phyloP scores from a whole-genome alignment of 2,113 vertebrate genomes.

The Emydocephalus ijimae region DNA sequence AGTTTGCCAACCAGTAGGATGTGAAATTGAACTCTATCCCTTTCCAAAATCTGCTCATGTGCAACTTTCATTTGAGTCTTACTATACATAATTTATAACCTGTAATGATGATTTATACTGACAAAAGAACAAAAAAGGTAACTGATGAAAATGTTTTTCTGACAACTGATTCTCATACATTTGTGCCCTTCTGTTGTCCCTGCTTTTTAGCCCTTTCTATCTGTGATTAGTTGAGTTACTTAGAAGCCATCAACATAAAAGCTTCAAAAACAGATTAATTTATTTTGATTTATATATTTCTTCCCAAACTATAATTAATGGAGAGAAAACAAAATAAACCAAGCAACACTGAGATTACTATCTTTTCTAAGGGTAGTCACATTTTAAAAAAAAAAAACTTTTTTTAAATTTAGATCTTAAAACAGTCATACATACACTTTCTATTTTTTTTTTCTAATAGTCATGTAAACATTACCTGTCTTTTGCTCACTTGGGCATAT shows the following conservation, averaged over 20 bases:
- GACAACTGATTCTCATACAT: constrained; percentile 33
- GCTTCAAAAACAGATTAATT: constrained; percentile 62
- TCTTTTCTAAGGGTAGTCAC: constrained; percentile 40
- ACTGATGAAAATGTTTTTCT: constrained; percentile 18
- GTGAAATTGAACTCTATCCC: not conserved
- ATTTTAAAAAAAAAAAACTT: constrained; percentile 39
- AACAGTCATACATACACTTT: not conserved
- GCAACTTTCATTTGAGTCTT: not conserved
- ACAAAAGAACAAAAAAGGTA: constrained; percentile 22
- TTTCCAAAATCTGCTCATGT: not conserved
- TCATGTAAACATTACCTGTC: constrained; percentile 39
- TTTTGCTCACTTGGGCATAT: not conserved
- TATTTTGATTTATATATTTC: constrained; percentile 62
- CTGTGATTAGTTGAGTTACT: constrained; percentile 50
- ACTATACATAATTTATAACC: not conserved
- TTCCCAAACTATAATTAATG: constrained; percentile 61
- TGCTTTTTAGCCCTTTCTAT: constrained; percentile 10
- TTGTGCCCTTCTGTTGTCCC: constrained; percentile 12
- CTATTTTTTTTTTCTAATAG: constrained; percentile 24
- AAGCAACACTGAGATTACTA: constrained; percentile 34
- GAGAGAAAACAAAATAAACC: constrained; percentile 54
- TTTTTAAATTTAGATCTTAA: constrained; percentile 39
- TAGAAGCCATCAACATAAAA: constrained; percentile 50
- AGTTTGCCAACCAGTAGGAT: not conserved
- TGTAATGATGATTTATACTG: constrained; percentile 33